Percentiles rank a stretch among this genome's conserved stretches.
These are phyloP conservation scores for Siphlonurus alternatus DNA, from an alignment of 2,888 invertebrate species.

Conservation along the genomic window DNA sequence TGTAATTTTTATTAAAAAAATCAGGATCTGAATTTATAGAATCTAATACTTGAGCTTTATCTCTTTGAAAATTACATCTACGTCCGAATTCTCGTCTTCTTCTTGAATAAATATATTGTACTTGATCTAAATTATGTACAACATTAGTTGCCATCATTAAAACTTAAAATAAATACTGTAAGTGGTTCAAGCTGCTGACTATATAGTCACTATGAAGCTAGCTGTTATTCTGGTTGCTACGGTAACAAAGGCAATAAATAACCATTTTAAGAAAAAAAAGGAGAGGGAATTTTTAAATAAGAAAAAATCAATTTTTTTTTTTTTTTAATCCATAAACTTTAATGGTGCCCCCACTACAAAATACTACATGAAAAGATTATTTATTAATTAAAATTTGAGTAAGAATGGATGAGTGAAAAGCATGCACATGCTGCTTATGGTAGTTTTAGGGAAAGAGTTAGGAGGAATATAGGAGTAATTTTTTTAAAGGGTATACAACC, in stretches of 20 bases:
- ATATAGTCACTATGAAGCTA: neutral
- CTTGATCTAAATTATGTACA: neutral
- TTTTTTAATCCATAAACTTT: neutral
- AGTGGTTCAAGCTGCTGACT: neutral
- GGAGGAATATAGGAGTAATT: too few species aligned
- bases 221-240: neutral
- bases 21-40: neutral
- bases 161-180: neutral
- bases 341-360: neutral
- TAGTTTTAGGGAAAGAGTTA: too few species aligned
- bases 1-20: conserved; percentile 42
- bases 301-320: too few species aligned
- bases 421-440: too few species aligned
- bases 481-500: neutral
- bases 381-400: too few species aligned
- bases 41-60: conserved; percentile 30
- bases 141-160: neutral
- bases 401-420: too few species aligned
- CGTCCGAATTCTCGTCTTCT: conserved; percentile 53
- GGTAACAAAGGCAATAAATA: too few species aligned
- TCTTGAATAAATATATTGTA: conserved; percentile 40
- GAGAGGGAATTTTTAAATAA: too few species aligned
- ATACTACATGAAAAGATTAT: too few species aligned
- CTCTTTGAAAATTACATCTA: conserved; percentile 50
- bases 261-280: too few species aligned